Percentiles rank a stretch among this genome's conserved stretches.
phyloP scores from a whole-genome alignment of 2,888 invertebrate genomes.

The Pyrocoelia pectoralis region DNA sequence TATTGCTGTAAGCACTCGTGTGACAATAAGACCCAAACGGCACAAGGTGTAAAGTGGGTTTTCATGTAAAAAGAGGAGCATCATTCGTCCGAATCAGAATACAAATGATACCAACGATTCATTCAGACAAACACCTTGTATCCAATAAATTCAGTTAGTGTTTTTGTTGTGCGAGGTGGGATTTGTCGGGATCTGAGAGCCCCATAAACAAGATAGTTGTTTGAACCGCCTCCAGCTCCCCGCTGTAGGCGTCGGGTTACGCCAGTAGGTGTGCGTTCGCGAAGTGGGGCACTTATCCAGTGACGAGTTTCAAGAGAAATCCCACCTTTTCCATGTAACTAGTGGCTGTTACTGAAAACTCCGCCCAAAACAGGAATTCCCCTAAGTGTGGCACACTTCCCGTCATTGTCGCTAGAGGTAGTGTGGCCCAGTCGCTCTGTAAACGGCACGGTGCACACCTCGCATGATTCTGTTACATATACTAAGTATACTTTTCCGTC shows the following conservation, averaged over 20 bases:
- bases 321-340: conserved; percentile 55
- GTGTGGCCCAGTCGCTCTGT: conserved; percentile 57
- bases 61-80: conserved; percentile 61
- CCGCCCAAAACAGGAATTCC: conserved; percentile 49
- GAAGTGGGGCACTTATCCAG: conserved; percentile 52
- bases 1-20: conserved; percentile 54
- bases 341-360: conserved; percentile 47
- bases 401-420: conserved; percentile 51
- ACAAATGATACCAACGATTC: conserved; percentile 62
- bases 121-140: conserved; percentile 63
- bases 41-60: conserved; percentile 61
- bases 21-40: conserved; percentile 55
- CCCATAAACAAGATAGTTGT: conserved; percentile 61
- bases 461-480: conserved; percentile 47
- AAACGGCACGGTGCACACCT: conserved; percentile 55
- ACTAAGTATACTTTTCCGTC: conserved; percentile 47
- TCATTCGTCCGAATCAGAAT: conserved; percentile 61
- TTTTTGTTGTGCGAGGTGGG: conserved; percentile 61
- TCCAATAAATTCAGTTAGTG: conserved; percentile 63
- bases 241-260: conserved; percentile 41
- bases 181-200: conserved; percentile 61
- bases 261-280: conserved; percentile 35
- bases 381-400: conserved; percentile 50
- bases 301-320: conserved; percentile 36
- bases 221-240: conserved; percentile 53